Evolutionary conservation across 2,888 invertebrate genomes (phyloP), one percentile per base, ranked within the genome.

Genomic region (Anthophora plumipes): DNA sequence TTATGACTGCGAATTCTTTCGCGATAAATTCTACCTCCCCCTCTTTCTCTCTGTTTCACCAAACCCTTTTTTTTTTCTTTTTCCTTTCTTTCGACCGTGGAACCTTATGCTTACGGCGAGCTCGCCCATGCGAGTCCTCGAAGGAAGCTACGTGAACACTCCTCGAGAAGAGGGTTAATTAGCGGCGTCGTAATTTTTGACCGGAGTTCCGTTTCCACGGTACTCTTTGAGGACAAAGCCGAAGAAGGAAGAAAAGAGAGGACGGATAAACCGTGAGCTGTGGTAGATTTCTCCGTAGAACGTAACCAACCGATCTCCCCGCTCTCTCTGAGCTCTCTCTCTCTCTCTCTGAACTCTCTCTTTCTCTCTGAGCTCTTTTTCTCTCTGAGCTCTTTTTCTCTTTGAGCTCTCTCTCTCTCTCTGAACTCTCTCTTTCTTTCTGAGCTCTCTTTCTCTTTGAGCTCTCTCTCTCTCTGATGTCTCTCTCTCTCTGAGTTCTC

Each of bases 1-100:
- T 89, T 88, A 85, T 88, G 85, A 85, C 89, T 87, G 85, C 80
- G 80, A 85, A 89, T 89, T 87, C 83, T 84, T 84, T 69, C 55
- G 77, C 88, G 82, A 85, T 85, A 87, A 89, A 85, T 84, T 83
- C 74, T 66, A 46, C 25, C 64, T 31, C 17, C 54, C 66, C 76
- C 41, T 52, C 61, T 61, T 17, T 11, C 41, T n/a, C 25, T 20
- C 50, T 7, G 25, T 12, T 12, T 17, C 43, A 11, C 41, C 46
- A 43, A 54, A n/a, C 61, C 11, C 9, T 17, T 0, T 43, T 7
- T 4, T 31, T 31, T 39, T 63, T n/a, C 48, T 31, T 31, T 31
- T 31, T 31, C 31, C 31, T 31, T 31, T n/a, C n/a, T n/a, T n/a
- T n/a, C n/a, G n/a, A n/a, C n/a, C 31, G 31, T 12, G 25, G 17